Evolutionary conservation across 2,797 vertebrate genomes (phyloP).

Genomic region (Erethizon dorsatum): DNA sequence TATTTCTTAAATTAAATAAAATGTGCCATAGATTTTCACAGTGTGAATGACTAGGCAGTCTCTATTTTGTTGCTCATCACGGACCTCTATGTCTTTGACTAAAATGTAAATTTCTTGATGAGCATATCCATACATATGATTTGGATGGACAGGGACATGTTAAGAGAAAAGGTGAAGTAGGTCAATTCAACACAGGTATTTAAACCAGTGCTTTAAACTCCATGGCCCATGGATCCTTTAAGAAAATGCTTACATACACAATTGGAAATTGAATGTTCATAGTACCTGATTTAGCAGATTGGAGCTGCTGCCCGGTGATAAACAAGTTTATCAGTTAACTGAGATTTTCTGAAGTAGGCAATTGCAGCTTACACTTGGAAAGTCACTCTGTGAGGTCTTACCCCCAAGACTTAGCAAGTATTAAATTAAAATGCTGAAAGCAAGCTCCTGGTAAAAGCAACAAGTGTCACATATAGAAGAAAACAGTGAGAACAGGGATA

Average conservation of each 20-base stretch:
- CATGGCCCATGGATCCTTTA: background rate
- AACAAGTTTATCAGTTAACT: background rate
- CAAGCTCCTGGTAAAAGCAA: background rate
- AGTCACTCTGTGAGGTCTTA: background rate
- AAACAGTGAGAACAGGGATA: no score
- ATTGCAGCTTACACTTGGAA: background rate
- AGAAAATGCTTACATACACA: background rate
- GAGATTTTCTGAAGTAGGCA: background rate
- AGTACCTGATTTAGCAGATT: background rate
- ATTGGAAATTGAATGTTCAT: background rate
- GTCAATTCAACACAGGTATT: background rate
- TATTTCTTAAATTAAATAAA: background rate
- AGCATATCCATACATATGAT: background rate
- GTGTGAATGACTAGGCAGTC: background rate
- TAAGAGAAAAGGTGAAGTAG: background rate
- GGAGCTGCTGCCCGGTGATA: background rate
- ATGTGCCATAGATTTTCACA: background rate
- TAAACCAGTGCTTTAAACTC: background rate
- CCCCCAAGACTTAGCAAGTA: background rate
- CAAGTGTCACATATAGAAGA: background rate
- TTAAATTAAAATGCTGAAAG: background rate
- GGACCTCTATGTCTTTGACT: background rate
- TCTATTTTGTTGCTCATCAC: background rate
- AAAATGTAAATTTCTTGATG: background rate
- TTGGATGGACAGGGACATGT: background rate